Evolutionary conservation across 2,113 vertebrate genomes (phyloP), one percentile per base, ranked within the genome.

Genomic region (Coracopsis vasa): DNA sequence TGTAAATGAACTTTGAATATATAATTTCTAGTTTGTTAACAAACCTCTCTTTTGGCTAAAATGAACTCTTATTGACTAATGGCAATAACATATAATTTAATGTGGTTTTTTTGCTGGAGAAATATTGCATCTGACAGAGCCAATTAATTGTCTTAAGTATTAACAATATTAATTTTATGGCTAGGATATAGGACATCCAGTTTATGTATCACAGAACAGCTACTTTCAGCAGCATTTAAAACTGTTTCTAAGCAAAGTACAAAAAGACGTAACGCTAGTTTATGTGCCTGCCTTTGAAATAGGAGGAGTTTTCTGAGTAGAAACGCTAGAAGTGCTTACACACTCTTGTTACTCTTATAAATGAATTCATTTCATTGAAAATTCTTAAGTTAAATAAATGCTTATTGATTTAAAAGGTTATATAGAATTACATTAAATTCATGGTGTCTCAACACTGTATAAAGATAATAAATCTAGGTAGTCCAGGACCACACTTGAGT

Each of bases 1-100:
- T 86, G 91, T 95, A 97, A 98, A 97, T 96, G 97, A 97, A 98
- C 92, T 97, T 98, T 96, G 98, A 98, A 98, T 97, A 96, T 96
- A 85, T 98, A 97, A 98, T 98, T 98, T 96, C 97, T 96, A 78
- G 95, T 97, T 97, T 97, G 97, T 96, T 97, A 97, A 95, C 95
- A 97, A 95, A 95, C 70, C 78, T 88, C 88, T 96, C 92, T 72
- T 91, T 97, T 91, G 96, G 94, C 95, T 95, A 91, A 97, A 94
- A 74, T 92, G 90, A 97, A 96, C 80, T 97, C 88, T 79, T 79
- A 54, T 86, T 95, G 97, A 94, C 91, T 95, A 94, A 95, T 85
- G 92, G 96, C 94, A 96, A 82, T 95, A 97, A 95, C 92, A 74
- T 97, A 66, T 96, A 97, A 98, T 97, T 98, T 98, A 65, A 93